Conservation (phyloP, 2,797 vertebrate species). For the Clarias laeviceps region DNA sequence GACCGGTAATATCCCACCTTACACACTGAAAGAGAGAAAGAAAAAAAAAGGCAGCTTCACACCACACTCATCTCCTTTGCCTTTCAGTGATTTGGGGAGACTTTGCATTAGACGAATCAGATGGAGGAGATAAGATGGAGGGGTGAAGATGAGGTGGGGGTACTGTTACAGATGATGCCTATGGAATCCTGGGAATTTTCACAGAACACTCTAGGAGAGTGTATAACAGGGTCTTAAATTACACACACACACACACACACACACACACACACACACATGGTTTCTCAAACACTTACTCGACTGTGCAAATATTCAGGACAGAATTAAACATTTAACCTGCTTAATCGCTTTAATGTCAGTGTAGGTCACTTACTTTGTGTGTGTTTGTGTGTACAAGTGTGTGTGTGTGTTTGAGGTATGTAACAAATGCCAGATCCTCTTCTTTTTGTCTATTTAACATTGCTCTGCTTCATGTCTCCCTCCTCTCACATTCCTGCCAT, state of each 20-base stretch:
- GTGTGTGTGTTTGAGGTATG: slow-evolving; percentile 28
- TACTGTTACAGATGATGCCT: slow-evolving; percentile 24
- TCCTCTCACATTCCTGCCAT: slow-evolving; percentile 37
- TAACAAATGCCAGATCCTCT: slow-evolving; percentile 40
- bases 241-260: not conserved
- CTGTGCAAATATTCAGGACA: not conserved
- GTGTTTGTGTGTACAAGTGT: not conserved
- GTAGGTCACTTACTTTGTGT: slow-evolving; percentile 1
- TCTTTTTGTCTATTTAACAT: slow-evolving; percentile 32
- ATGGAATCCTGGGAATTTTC: slow-evolving; percentile 47
- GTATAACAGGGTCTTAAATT: not conserved
- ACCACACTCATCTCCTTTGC: not conserved
- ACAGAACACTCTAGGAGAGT: slow-evolving; percentile 26
- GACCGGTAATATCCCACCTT: slow-evolving; percentile 95
- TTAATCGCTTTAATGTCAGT: slow-evolving; percentile 5
- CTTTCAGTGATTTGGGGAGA: not conserved
- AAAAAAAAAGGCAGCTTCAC: not conserved
- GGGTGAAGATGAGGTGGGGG: not conserved
- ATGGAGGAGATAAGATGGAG: not conserved
- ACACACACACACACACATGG: slow-evolving; percentile 6
- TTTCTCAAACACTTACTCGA: not conserved
- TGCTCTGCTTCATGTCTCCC: slow-evolving; percentile 31
- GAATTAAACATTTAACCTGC: slow-evolving; percentile 26
- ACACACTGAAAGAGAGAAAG: slow-evolving; percentile 80
- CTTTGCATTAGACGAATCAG: not conserved